Evolutionary conservation across 2,888 invertebrate genomes (phyloP).

Genomic region (Boloria euphrosyne): DNA sequence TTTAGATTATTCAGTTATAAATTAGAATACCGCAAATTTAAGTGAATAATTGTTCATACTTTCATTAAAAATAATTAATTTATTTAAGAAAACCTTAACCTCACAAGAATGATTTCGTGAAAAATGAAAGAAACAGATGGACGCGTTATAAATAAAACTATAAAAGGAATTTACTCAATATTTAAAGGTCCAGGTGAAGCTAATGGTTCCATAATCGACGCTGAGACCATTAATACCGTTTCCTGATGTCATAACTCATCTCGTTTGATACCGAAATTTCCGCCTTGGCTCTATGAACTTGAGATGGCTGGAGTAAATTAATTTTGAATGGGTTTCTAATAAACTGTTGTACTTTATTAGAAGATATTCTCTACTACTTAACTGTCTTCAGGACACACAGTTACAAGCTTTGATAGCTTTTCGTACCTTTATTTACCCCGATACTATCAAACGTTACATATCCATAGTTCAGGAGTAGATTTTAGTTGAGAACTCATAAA

Average conservation of each 20-base stretch:
- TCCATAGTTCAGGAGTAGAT: slow-evolving; percentile 40
- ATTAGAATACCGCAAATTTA: too few species aligned
- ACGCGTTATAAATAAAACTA: slow-evolving; percentile 34
- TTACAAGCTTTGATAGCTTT: not conserved
- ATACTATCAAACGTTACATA: slow-evolving; percentile 27
- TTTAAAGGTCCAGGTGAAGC: slow-evolving; percentile 41
- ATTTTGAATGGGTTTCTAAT: slow-evolving; percentile 22
- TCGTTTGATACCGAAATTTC: slow-evolving; percentile 41
- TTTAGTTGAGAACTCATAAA: slow-evolving; percentile 65
- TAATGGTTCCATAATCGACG: slow-evolving; percentile 43
- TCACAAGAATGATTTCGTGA: too few species aligned
- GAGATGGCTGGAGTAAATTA: slow-evolving; percentile 25
- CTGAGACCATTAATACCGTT: slow-evolving; percentile 39
- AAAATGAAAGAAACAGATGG: slow-evolving; percentile 12
- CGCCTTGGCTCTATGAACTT: slow-evolving; percentile 25
- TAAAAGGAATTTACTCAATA: slow-evolving; percentile 30
- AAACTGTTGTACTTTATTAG: slow-evolving; percentile 3
- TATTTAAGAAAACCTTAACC: too few species aligned
- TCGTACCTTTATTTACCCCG: slow-evolving; percentile 9
- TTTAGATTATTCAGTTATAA: too few species aligned
- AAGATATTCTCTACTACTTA: not conserved
- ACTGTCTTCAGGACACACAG: not conserved
- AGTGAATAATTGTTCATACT: too few species aligned
- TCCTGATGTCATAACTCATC: slow-evolving; percentile 45
- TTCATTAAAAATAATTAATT: too few species aligned